Percentiles rank a stretch among this genome's conserved stretches.
phyloP scores from a whole-genome alignment of 2,113 vertebrate genomes.

The Corydoras maculifer region DNA sequence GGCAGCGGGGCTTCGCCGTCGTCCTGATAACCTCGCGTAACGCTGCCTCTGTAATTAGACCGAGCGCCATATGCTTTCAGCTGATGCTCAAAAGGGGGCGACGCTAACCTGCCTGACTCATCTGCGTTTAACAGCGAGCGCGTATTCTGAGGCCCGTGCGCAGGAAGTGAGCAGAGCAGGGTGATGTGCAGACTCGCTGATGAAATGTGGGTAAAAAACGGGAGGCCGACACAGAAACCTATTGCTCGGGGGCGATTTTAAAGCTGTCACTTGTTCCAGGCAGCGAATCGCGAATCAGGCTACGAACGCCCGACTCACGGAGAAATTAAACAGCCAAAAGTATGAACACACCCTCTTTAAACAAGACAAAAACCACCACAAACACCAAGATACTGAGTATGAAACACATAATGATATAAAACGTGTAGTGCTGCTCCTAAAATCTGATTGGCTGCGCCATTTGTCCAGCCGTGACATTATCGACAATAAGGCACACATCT shows the following conservation, averaged over 20 bases:
- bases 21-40: constrained; percentile 6
- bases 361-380: no score
- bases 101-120: constrained; percentile 32
- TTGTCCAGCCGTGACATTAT: no score
- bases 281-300: no score
- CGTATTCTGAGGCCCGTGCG: background rate
- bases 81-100: constrained; percentile 16
- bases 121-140: constrained; percentile 2
- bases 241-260: background rate
- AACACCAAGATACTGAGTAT: no score
- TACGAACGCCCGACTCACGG: no score
- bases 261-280: background rate
- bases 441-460: no score
- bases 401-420: no score
- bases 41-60: constrained; percentile 15
- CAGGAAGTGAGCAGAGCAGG: constrained; percentile 11
- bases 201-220: constrained; percentile 8
- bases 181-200: constrained; percentile 20
- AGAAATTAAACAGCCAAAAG: no score
- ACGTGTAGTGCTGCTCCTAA: no score
- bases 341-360: no score
- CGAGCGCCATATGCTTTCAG: constrained; percentile 26
- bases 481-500: no score
- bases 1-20: no score
- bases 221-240: constrained; percentile 11